Evolutionary conservation across 2,888 invertebrate species (phyloP), one percentile per base, ranked within the genome.

Genomic region (Amphipyra berbera): DNA sequence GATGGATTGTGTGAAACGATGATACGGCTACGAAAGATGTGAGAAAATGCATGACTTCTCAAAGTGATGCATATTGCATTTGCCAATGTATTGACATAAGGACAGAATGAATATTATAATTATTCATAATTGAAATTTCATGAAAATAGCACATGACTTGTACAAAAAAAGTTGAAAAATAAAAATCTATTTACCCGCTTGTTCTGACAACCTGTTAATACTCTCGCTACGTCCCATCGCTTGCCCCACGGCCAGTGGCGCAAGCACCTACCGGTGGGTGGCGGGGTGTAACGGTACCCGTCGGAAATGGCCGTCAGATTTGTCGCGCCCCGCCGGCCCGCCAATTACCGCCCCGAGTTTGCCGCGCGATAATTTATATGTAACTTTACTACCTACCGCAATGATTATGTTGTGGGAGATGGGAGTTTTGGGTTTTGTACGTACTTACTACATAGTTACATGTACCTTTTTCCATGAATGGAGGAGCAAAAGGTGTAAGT

Each of bases 291-390:
- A 82, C 84, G 80, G 79, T 82, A 82, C 84, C 82, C 83, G 81
- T 83, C 86, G 89, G 89, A 89, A 90, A 88, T 86, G 88, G 86
- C 86, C 87, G 89, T 87, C 89, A 87, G 89, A 90, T 90, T 90
- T 90, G 91, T 90, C 90, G 90, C 90, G 90, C 84, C 83, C 86
- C 85, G 84, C 84, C 85, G 83, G 83, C 83, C 80, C 88, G 86
- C 87, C 90, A 90, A 90, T 90, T 89, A 90, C 90, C 85, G 85
- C 77, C 82, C 80, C 79, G 80, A 81, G 61, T 38, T 63, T 50
- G 49, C 38, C 50, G 58, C 83, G 73, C 63, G 77, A 79, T 82
- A 77, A 83, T 85, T 83, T 84, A 85, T 84, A 82, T 78, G 65
- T 72, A 71, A 70, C 67, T 74, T 73, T 73, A 73, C 73, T 78